Evolutionary conservation across 2,888 invertebrate species (phyloP).

Genomic region (Drosophila paramelanica): DNA sequence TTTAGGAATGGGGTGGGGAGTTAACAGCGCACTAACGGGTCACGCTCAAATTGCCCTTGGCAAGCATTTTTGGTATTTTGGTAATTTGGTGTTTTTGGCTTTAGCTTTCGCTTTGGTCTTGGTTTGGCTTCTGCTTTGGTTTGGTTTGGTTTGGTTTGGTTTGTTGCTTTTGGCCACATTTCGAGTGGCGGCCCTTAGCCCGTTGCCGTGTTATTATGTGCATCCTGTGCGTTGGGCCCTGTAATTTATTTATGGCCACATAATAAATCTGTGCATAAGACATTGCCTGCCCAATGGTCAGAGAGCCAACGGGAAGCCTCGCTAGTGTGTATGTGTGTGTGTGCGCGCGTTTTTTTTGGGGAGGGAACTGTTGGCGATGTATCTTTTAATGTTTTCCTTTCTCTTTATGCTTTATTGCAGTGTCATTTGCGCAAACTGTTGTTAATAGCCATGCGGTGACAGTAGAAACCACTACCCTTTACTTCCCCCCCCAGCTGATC

Average conservation of each 20-base stretch:
- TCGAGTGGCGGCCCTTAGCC: constrained; percentile 10
- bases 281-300: constrained; percentile 68
- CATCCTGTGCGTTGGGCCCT: constrained; percentile 66
- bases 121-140: constrained; percentile 16
- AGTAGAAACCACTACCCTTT: constrained; percentile 25
- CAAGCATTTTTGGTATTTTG: constrained; percentile 50
- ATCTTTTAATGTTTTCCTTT: constrained; percentile 64
- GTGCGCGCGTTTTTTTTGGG: constrained; percentile 7
- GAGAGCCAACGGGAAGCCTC: constrained; percentile 5
- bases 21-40: constrained; percentile 48
- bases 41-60: constrained; percentile 53
- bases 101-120: constrained; percentile 20
- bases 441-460: constrained; percentile 75
- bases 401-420: constrained; percentile 67
- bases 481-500: not conserved
- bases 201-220: constrained; percentile 52
- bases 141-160: constrained; percentile 1
- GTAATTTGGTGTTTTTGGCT: constrained; percentile 43
- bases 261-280: constrained; percentile 81
- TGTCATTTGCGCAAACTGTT: constrained; percentile 77
- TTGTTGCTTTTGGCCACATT: constrained; percentile 24
- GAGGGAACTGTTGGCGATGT: constrained; percentile 12
- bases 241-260: constrained; percentile 83
- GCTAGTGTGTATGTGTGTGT: not conserved
- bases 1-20: not conserved